These are phyloP conservation scores for Erynnis tages DNA, from an alignment of 2,888 invertebrate species.

Conservation along the genomic window DNA sequence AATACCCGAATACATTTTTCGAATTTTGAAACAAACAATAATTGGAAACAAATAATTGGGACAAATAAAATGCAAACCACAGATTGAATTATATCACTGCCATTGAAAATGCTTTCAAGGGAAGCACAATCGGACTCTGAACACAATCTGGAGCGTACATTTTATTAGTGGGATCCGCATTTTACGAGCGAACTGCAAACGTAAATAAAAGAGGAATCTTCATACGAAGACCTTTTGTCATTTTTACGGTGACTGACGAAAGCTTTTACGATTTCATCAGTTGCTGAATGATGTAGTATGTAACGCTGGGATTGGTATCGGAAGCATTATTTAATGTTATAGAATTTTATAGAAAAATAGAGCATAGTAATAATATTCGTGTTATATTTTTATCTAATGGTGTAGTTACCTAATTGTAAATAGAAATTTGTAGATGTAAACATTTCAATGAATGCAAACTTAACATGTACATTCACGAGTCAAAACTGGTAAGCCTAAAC, in stretches of 20 bases:
- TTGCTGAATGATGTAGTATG: slow-evolving; percentile 25
- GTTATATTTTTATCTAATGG: too few species aligned
- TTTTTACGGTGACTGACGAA: slow-evolving; percentile 69
- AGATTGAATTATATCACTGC: background rate
- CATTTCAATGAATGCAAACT: too few species aligned
- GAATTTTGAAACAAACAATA: too few species aligned
- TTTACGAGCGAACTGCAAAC: slow-evolving; percentile 66
- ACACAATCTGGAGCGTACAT: slow-evolving; percentile 39
- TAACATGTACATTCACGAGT: too few species aligned
- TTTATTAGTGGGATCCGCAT: slow-evolving; percentile 64
- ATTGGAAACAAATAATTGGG: too few species aligned
- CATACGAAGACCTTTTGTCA: slow-evolving; percentile 68
- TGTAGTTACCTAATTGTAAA: background rate
- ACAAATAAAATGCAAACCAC: background rate
- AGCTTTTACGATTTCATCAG: slow-evolving; percentile 69
- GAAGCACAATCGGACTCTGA: slow-evolving; percentile 2
- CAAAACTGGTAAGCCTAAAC: too few species aligned
- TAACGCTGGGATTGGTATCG: background rate
- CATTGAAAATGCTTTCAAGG: slow-evolving; percentile 5
- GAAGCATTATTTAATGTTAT: slow-evolving; percentile 7
- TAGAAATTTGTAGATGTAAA: too few species aligned
- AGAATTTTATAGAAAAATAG: background rate
- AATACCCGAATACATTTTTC: too few species aligned
- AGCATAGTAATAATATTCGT: background rate
- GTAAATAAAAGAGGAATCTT: slow-evolving; percentile 70